These are phyloP conservation scores for Drosophila triauraria DNA, from an alignment of 1,140 invertebrate species.

Conservation along the genomic window DNA sequence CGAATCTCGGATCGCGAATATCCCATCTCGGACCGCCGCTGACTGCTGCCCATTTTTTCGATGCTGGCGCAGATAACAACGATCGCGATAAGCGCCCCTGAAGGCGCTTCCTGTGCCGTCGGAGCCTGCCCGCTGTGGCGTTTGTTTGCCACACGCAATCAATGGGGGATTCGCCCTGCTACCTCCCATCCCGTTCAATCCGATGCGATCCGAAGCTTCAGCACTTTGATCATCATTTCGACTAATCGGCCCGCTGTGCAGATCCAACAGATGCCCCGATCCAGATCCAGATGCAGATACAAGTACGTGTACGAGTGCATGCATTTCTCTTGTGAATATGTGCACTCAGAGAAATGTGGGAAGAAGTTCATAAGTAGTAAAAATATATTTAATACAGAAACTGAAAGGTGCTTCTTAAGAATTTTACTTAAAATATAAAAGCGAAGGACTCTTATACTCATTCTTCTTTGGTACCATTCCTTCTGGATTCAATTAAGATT, in stretches of 20 bases:
- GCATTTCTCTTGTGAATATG: conserved; percentile 47
- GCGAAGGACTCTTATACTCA: too few relatives aligned
- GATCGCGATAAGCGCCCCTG: conserved; percentile 68
- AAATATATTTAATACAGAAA: neutral
- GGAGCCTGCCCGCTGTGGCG: conserved; percentile 55
- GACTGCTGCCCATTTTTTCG: conserved; percentile 44
- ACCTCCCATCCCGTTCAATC: neutral
- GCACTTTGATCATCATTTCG: conserved; percentile 81
- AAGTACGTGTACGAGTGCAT: conserved; percentile 45
- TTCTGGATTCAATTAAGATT: too few relatives aligned
- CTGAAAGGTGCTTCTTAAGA: too few relatives aligned
- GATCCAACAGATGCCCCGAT: conserved; percentile 45
- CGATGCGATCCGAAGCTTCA: conserved; percentile 35
- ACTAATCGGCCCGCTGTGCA: conserved; percentile 77
- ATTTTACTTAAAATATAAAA: too few relatives aligned
- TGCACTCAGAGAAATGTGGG: neutral
- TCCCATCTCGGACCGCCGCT: neutral
- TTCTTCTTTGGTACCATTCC: too few relatives aligned
- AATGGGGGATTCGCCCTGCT: conserved; percentile 30
- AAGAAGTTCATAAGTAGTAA: neutral
- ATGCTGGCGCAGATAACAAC: conserved; percentile 63
- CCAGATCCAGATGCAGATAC: conserved; percentile 55
- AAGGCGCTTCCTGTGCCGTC: conserved; percentile 62
- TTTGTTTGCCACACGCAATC: conserved; percentile 80
- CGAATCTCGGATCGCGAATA: neutral